Base-by-base conservation (phyloP, 2,888 invertebrate species). In the Blastobasis lacticolella region DNA sequence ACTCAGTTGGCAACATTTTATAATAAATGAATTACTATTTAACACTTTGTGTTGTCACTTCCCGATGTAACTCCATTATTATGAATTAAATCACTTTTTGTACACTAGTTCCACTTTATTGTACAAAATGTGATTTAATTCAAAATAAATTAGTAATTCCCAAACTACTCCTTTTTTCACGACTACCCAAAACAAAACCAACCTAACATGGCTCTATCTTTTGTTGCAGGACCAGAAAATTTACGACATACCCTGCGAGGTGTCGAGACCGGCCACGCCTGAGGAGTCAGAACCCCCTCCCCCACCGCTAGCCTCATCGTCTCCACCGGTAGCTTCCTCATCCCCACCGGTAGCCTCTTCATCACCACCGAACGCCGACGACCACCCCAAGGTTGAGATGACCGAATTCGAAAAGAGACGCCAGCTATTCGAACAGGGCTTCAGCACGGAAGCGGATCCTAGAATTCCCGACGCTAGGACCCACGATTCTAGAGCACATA, bases 211-310 rank as follows among this genome's bases (percentile, higher is more conserved):
- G 23, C 23, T 23, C 23, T 43, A 53, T 55, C 45, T 54, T 48
- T 57, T 52, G 36, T 81, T 77, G 1, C 79, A 88, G 86, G 77
- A 81, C 38, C 60, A 69, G 45, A 74, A 72, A 50, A 79, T 87
- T 51, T 88, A 88, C 74, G 87, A 87, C 57, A 69, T 76, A 0
- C 86, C 86, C 0, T 77, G 69, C 56, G 78, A 78, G 10, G 45
- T 56, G 0, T 63, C 71, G 0, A 58, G 73, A 0, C 64, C 73
- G 0, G 53, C 63, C 0, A 70, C 77, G 0, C 75, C 78, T 0
- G 73, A 73, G 49, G 36, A 5, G 8, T 5, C 37, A 4, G 37
- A 40, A n/a, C 10, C 42, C 36, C 37, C 37, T 5, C n/a, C 46
- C 47, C 23, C 9, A 7, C n/a, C 37, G 9, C 23, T 1, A 23